Percentiles rank a stretch among this genome's conserved stretches.
These are phyloP conservation scores for Oreohelix idahoensis DNA, from an alignment of 1,140 invertebrate genomes.

Conservation along the genomic window DNA sequence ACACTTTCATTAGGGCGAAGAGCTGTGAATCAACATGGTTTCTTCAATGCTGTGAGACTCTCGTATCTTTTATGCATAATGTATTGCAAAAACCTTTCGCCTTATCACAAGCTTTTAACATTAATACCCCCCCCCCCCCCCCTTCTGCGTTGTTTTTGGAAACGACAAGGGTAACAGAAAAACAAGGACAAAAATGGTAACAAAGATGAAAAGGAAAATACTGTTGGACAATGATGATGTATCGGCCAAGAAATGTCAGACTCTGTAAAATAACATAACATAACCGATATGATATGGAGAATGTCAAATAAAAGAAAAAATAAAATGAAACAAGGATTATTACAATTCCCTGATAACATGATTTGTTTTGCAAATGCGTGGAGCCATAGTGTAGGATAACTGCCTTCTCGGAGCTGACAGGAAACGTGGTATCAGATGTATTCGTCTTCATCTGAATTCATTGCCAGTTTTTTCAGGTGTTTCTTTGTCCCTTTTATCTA, in stretches of 20 bases:
- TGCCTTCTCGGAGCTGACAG: no score
- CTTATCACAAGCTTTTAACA: slow-evolving; percentile 17
- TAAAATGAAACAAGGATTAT: background rate
- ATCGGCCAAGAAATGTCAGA: background rate
- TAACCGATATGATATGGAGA: background rate
- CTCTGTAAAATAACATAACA: background rate
- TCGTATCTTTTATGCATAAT: background rate
- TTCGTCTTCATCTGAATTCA: no score
- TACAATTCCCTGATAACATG: background rate
- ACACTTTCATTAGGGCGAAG: background rate
- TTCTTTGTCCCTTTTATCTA: no score
- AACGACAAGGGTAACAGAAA: background rate
- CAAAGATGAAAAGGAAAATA: background rate
- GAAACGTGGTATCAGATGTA: no score
- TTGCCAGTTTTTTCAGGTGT: no score
- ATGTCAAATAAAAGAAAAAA: background rate
- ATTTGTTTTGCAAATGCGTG: slow-evolving; percentile 1
- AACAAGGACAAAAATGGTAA: background rate
- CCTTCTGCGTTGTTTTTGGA: background rate
- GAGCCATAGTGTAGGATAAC: background rate
- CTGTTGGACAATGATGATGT: slow-evolving; percentile 2
- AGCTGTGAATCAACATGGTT: slow-evolving; percentile 2
- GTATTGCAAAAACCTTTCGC: background rate
- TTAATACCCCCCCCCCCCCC: no score
- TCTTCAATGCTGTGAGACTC: background rate